Base-by-base conservation (phyloP, 2,113 vertebrate genomes). In the Sturnira hondurensis region DNA sequence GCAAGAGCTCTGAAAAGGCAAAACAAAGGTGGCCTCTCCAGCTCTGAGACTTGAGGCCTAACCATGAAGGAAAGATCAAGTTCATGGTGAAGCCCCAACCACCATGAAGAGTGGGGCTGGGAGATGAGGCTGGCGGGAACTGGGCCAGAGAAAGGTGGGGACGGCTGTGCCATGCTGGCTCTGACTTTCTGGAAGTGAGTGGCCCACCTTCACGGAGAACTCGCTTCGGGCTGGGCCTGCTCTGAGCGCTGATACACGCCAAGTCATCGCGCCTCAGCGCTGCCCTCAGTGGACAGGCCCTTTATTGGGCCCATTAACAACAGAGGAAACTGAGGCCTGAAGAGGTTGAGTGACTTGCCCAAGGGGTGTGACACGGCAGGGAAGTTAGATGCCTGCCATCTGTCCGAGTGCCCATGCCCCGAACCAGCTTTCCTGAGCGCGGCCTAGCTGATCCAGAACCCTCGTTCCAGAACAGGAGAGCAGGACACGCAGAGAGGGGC, bases 51-150 rank as follows among this genome's bases (percentile, higher is more conserved):
- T 5, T 15, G 38, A 4, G 12, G 81, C 43, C 73, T 28, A 38
- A 8, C 41, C 10, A 15, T 70, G 61, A 20, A 45, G 56, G 38
- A 16, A 61, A 58, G 78, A 63, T 20, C 26, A 12, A n/a, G 81
- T 38, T 47, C 36, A 15, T 0, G 1, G 43, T 16, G 33, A 74
- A 43, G 45, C n/a, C 45, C 47, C 7, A 22, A 22, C n/a, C 22
- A 1, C 0, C n/a, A n/a, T n/a, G n/a, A n/a, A 36, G 36, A 13
- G 15, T 0, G 3, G 68, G 43, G 17, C 68, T 76, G 70, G 61
- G 41, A n/a, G 47, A 22, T 31, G 26, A 28, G 58, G 38, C 2
- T 28, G 26, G 61, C 4, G 28, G 54, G 11, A 50, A 16, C 1
- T 0, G 2, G 26, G 45, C n/a, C 52, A 56, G 22, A 65, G 16